Evolutionary conservation across 2,797 vertebrate genomes (phyloP).

Genomic region (Cirrhinus molitorella): DNA sequence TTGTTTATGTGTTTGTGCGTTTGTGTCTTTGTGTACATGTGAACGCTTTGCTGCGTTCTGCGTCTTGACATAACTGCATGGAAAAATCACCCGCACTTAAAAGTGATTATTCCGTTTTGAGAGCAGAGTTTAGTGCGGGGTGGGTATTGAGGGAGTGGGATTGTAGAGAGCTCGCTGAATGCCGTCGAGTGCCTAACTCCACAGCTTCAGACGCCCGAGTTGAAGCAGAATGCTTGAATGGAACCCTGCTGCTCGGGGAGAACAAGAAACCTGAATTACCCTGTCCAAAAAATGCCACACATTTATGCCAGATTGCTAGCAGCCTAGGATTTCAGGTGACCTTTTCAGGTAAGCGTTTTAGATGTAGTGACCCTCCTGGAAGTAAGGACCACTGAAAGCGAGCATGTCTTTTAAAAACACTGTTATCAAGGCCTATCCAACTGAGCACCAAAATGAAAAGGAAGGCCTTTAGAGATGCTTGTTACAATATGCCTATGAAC

Average conservation of each 20-base stretch:
- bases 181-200: constrained; percentile 31
- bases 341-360: constrained; percentile 14
- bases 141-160: constrained; percentile 30
- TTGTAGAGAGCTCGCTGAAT: constrained; percentile 32
- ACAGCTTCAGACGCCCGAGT: constrained; percentile 23
- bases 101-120: constrained; percentile 52
- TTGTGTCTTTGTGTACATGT: constrained; percentile 13
- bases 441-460: background rate
- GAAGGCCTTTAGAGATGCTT: background rate
- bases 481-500: background rate
- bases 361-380: background rate
- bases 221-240: constrained; percentile 42
- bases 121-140: constrained; percentile 22
- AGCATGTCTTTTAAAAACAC: background rate
- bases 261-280: constrained; percentile 22
- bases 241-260: constrained; percentile 27
- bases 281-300: constrained; percentile 2
- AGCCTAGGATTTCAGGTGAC: constrained; percentile 9
- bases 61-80: constrained; percentile 32
- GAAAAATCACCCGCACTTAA: constrained; percentile 47
- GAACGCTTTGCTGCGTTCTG: constrained; percentile 14
- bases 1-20: constrained; percentile 33
- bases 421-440: background rate
- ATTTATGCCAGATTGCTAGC: constrained; percentile 1
- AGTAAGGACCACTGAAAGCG: background rate